Evolutionary conservation across 2,888 invertebrate species (phyloP).

Genomic region (Oxyteleia sp.): DNA sequence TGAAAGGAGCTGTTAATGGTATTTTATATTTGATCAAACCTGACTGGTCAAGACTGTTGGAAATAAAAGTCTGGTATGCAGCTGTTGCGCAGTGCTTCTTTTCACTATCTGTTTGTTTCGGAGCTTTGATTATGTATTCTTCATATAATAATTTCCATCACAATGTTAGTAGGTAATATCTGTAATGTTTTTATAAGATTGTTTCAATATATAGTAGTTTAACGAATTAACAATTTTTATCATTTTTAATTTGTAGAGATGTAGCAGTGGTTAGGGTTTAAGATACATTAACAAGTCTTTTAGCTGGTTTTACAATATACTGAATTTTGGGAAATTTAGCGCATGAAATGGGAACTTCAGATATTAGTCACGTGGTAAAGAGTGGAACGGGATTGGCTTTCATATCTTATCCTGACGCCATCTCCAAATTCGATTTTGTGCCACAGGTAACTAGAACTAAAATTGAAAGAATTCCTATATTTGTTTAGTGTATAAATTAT

Average conservation of each 20-base stretch:
- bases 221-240: background rate
- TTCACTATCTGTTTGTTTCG: conserved; percentile 90
- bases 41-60: conserved; percentile 89
- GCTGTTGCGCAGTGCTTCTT: conserved; percentile 91
- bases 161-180: conserved; percentile 89
- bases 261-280: conserved; percentile 93
- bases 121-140: conserved; percentile 90
- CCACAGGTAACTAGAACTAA: too few species aligned
- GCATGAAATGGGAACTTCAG: conserved; percentile 89
- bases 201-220: background rate
- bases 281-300: conserved; percentile 94
- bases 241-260: conserved; percentile 87
- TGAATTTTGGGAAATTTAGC: conserved; percentile 95
- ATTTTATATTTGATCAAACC: conserved; percentile 91
- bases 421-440: conserved; percentile 91
- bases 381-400: conserved; percentile 94
- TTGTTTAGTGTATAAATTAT: too few species aligned
- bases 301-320: conserved; percentile 95
- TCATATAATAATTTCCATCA: conserved; percentile 90
- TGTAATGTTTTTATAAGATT: background rate
- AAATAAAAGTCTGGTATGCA: conserved; percentile 90
- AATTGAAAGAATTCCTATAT: too few species aligned
- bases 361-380: conserved; percentile 91
- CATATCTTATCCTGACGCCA: conserved; percentile 95
- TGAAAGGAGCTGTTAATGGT: conserved; percentile 90